Percentiles rank a stretch among this genome's conserved stretches.
phyloP scores from a whole-genome alignment of 2,113 vertebrate genomes.

The Halcyon senegalensis region DNA sequence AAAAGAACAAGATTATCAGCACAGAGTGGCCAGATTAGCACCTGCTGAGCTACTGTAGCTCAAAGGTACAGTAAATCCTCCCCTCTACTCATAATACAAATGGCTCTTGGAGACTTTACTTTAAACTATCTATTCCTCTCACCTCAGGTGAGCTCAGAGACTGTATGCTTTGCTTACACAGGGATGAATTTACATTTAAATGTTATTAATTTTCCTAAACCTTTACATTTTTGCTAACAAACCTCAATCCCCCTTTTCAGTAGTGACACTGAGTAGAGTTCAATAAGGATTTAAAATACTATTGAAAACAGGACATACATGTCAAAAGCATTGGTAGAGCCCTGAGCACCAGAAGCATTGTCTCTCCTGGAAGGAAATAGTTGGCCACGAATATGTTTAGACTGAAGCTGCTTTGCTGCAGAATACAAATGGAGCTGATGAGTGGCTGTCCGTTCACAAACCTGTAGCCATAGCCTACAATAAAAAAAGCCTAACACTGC shows the following conservation, averaged over 20 bases:
- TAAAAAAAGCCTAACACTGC: neutral
- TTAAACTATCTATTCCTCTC: neutral
- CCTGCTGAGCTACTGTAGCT: neutral
- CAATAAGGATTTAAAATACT: neutral
- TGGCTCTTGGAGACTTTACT: neutral
- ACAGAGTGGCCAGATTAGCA: neutral
- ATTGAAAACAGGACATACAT: neutral
- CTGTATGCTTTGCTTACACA: neutral
- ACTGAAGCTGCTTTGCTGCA: neutral
- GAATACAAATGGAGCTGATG: neutral
- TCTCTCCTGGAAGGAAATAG: neutral
- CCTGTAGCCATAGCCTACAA: neutral
- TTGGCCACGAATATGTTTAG: neutral
- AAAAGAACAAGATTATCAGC: neutral
- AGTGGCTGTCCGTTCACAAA: neutral
- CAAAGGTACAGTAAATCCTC: neutral
- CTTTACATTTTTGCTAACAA: neutral
- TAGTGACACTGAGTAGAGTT: neutral
- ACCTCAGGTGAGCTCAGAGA: neutral
- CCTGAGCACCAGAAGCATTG: neutral
- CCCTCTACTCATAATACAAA: neutral
- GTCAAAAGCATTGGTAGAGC: neutral
- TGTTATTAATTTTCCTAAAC: neutral
- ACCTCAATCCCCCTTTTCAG: neutral
- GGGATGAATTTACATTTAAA: neutral